Conservation (phyloP, 1,140 invertebrate species). For the Harlomillsia oculata region DNA sequence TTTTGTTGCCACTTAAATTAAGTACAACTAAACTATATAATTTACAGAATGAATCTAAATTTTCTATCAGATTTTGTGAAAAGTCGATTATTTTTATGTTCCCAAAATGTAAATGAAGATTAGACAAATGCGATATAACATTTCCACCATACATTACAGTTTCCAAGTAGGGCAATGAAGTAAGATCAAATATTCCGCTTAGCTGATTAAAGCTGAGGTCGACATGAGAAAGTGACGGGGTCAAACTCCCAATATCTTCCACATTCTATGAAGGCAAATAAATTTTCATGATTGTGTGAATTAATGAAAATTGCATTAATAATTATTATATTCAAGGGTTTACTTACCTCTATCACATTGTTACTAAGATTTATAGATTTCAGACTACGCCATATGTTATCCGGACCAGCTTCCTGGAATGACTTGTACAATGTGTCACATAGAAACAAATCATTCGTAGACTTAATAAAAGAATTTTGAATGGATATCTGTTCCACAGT, state of each 20-base stretch:
- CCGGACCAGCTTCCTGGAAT: slow-evolving; percentile 24
- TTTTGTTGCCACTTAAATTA: slow-evolving; percentile 75
- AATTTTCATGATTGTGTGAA: not conserved
- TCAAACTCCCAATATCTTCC: slow-evolving; percentile 30
- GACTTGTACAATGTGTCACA: slow-evolving; percentile 58
- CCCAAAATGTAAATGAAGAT: slow-evolving; percentile 74
- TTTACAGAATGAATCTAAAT: slow-evolving; percentile 66
- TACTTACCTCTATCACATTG: slow-evolving; percentile 23
- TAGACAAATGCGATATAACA: slow-evolving; percentile 48
- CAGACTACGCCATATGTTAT: slow-evolving; percentile 20
- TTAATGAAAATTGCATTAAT: not conserved
- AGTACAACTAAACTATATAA: slow-evolving; percentile 72
- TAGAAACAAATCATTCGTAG: slow-evolving; percentile 59
- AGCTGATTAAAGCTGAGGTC: slow-evolving; percentile 35
- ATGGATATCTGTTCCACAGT: slow-evolving; percentile 53
- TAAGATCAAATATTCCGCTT: slow-evolving; percentile 51
- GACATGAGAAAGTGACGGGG: slow-evolving; percentile 26
- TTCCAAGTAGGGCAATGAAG: slow-evolving; percentile 62
- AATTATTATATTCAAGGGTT: no score
- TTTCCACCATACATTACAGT: slow-evolving; percentile 70
- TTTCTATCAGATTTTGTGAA: slow-evolving; percentile 70
- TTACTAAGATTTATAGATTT: slow-evolving; percentile 21
- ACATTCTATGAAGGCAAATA: slow-evolving; percentile 13
- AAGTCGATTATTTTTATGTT: slow-evolving; percentile 80
- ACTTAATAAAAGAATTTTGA: slow-evolving; percentile 50